These are phyloP conservation scores for Craterocephalus amniculus DNA, from an alignment of 2,797 vertebrate genomes.

Conservation along the genomic window DNA sequence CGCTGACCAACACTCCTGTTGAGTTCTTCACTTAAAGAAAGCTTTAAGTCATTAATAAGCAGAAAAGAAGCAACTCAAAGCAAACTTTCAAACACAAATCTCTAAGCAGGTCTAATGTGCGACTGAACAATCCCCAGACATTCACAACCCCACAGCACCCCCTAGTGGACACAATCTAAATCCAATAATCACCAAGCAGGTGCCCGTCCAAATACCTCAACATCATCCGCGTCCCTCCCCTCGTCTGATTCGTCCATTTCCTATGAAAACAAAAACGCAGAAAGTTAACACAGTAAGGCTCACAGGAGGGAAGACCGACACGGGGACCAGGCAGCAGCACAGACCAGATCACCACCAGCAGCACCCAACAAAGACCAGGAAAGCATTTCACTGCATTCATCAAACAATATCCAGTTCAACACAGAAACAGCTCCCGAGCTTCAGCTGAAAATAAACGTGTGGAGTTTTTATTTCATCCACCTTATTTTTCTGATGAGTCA, in stretches of 20 bases:
- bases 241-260: constrained; percentile 98
- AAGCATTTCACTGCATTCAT: too few relatives aligned
- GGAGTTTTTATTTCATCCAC: too few relatives aligned
- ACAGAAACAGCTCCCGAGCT: not conserved
- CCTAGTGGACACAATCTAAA: constrained; percentile 60
- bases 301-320: constrained; percentile 4
- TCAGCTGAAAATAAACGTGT: not conserved
- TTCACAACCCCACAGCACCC: constrained; percentile 60
- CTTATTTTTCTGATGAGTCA: too few relatives aligned
- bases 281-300: constrained; percentile 77
- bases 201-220: constrained; percentile 90
- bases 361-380: not conserved
- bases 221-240: constrained; percentile 92
- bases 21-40: constrained; percentile 1
- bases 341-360: not conserved
- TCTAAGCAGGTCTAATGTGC: not conserved
- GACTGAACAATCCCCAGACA: not conserved
- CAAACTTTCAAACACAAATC: not conserved
- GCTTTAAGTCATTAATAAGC: not conserved
- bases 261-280: constrained; percentile 94
- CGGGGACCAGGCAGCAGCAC: constrained; percentile 1
- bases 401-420: too few relatives aligned
- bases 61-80: not conserved
- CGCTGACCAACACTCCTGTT: constrained; percentile 1
- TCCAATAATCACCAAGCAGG: constrained; percentile 38